Conservation (phyloP, 2,113 vertebrate species). For the Calidris pygmaea region DNA sequence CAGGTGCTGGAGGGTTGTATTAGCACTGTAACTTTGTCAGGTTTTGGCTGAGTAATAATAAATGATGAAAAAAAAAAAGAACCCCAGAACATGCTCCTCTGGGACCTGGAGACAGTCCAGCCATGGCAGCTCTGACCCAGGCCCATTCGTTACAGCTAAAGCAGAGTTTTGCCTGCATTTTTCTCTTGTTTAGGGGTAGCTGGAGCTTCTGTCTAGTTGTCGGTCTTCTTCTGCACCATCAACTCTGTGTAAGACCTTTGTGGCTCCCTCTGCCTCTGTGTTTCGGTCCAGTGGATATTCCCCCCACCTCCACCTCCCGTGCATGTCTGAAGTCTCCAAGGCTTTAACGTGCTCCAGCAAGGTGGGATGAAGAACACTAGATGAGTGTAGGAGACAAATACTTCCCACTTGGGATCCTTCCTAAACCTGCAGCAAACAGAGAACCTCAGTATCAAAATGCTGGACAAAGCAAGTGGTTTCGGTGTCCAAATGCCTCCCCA, state of each 20-base stretch:
- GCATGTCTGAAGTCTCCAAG: background rate
- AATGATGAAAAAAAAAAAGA: background rate
- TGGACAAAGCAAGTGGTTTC: background rate
- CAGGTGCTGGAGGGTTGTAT: constrained; percentile 14
- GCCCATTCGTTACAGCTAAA: background rate
- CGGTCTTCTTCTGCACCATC: background rate
- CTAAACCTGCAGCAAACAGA: background rate
- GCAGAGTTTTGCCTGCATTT: background rate
- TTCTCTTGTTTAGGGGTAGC: background rate
- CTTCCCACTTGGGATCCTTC: background rate
- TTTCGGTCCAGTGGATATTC: background rate
- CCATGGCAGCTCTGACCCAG: background rate
- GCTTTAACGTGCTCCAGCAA: background rate
- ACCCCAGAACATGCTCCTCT: background rate
- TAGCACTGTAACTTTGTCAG: background rate
- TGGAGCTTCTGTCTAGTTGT: background rate
- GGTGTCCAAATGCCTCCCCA: background rate
- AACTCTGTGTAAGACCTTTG: background rate
- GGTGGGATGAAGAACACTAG: background rate
- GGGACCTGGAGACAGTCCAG: background rate
- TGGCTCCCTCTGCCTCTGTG: background rate
- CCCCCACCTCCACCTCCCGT: background rate
- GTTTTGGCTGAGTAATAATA: background rate
- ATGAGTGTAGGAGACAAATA: background rate
- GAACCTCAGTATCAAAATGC: background rate